These are phyloP conservation scores for Rhynchotus rufescens DNA, from an alignment of 2,797 vertebrate species.

Conservation along the genomic window DNA sequence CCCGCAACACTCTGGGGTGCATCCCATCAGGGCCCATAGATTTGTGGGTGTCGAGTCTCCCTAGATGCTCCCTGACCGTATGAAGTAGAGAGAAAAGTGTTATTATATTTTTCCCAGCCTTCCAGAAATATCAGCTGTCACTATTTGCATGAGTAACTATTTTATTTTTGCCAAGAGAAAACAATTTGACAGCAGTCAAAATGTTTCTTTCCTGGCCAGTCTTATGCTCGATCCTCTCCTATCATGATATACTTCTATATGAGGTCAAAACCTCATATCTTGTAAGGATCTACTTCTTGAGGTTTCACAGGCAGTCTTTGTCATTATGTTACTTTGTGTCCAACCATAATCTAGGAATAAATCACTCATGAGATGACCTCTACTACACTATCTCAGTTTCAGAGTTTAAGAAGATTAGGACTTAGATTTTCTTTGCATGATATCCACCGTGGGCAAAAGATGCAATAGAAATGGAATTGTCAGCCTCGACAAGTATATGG, in stretches of 20 bases:
- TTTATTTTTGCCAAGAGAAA: neutral
- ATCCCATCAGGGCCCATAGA: too few species aligned
- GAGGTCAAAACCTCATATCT: neutral
- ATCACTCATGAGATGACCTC: neutral
- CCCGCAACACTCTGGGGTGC: too few species aligned
- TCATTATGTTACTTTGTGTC: slow-evolving; percentile 55
- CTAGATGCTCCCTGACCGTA: too few species aligned
- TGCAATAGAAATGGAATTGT: neutral
- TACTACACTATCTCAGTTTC: neutral
- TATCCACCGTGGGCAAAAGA: neutral
- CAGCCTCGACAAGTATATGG: neutral
- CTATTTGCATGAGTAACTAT: neutral
- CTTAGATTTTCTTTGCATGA: neutral
- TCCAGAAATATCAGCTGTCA: neutral
- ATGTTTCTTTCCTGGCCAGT: neutral
- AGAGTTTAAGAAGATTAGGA: slow-evolving; percentile 2
- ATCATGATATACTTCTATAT: neutral
- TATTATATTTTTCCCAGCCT: neutral
- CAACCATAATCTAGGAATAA: slow-evolving; percentile 18
- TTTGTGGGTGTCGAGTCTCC: too few species aligned
- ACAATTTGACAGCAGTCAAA: neutral
- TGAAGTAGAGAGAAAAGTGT: neutral
- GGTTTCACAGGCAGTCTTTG: slow-evolving; percentile 32
- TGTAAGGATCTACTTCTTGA: neutral
- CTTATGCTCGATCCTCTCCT: neutral